Percentiles rank a stretch among this genome's conserved stretches.
phyloP scores from a whole-genome alignment of 2,113 vertebrate genomes.

The Brachypodius melanocephalos region DNA sequence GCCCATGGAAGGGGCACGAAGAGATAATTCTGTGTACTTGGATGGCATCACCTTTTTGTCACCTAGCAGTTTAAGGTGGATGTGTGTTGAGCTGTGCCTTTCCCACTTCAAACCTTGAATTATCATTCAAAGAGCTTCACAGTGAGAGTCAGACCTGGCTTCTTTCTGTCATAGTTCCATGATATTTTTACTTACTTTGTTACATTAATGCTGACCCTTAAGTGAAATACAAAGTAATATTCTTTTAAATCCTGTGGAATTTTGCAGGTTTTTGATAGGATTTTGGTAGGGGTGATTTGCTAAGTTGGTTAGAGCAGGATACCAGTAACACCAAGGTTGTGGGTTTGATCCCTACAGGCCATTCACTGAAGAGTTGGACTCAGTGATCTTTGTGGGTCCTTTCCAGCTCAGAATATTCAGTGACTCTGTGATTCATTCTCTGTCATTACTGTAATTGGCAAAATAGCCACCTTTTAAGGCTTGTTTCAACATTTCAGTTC shows the following conservation, averaged over 20 bases:
- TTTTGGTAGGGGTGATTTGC: not conserved
- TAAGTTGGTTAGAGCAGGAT: not conserved
- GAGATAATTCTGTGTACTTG: not conserved
- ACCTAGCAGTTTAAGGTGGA: not conserved
- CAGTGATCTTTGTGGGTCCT: not conserved
- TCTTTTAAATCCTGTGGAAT: not conserved
- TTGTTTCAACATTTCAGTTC: not conserved
- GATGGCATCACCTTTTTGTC: not conserved
- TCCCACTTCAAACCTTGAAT: not conserved
- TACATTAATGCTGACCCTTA: not conserved
- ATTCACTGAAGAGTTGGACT: not conserved
- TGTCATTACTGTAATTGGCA: not conserved
- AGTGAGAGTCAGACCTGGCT: not conserved
- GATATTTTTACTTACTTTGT: not conserved
- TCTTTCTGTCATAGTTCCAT: not conserved
- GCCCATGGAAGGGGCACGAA: not conserved
- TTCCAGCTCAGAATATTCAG: not conserved
- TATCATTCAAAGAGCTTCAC: not conserved
- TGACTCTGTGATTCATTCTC: not conserved
- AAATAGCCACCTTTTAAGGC: not conserved
- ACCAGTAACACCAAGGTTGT: not conserved
- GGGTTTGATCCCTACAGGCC: too few species aligned
- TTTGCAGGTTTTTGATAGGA: not conserved
- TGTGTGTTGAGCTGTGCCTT: fast-evolving
- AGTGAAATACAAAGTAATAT: not conserved